Conservation (phyloP, 1,140 invertebrate species). For the Diachasma alloeum region DNA sequence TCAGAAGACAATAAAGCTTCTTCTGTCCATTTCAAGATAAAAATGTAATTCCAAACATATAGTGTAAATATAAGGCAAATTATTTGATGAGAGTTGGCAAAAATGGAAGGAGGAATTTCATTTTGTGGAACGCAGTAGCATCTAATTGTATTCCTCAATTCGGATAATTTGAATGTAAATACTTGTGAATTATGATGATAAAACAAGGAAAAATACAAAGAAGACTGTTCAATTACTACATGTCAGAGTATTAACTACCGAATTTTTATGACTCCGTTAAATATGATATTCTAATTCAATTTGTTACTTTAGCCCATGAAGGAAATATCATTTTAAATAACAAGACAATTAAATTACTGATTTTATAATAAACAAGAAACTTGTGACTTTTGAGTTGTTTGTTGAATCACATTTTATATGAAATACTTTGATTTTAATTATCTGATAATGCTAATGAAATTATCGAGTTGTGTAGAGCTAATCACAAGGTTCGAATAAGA, state of each 20-base stretch:
- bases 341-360: not conserved
- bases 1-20: slow-evolving; percentile 47
- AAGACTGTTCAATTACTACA: slow-evolving; percentile 55
- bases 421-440: too few species aligned
- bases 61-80: not conserved
- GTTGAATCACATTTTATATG: too few species aligned
- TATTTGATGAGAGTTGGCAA: not conserved
- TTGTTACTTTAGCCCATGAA: not conserved
- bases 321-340: not conserved
- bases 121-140: not conserved
- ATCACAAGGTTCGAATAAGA: not conserved
- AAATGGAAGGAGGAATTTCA: not conserved
- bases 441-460: not conserved
- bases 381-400: too few species aligned
- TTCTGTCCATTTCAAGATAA: slow-evolving; percentile 4
- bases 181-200: not conserved
- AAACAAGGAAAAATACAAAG: slow-evolving; percentile 23
- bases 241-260: slow-evolving; percentile 36
- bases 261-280: not conserved
- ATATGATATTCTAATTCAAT: not conserved
- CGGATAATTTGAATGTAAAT: not conserved
- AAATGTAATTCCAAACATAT: not conserved
- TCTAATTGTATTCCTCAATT: not conserved
- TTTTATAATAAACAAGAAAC: too few species aligned
- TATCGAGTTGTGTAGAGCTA: not conserved